Base-by-base conservation (phyloP, 2,797 vertebrate species). In the Neolamprologus multifasciatus region DNA sequence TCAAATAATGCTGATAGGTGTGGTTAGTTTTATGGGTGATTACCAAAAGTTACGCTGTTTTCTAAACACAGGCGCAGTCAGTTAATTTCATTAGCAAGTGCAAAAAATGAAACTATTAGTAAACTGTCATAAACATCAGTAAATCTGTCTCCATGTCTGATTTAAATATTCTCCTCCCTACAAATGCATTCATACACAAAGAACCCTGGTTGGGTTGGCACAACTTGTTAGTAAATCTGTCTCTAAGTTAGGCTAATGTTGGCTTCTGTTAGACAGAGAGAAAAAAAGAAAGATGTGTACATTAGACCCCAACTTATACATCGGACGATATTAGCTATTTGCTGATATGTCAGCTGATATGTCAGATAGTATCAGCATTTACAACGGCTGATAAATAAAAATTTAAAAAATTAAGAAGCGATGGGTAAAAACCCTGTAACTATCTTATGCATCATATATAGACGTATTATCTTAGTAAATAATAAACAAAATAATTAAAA, bases 381-480 rank as follows among this genome's bases (percentile, higher is more conserved):
- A 54, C 21, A 54, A 54, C 12, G 7, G 12, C 52, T 13, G 52
- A 54, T 23, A 26, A 54, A 54, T 54, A 54, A 54, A 54, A 54
- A 26, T 54, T 13, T 2, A 0, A 54, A 52, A 54, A 54, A 13
- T 54, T 13, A 13, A 23, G 2, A 54, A 55, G 23, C 4, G 0
- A 55, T 26, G 23, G 54, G 54, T 55, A 55, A 55, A 55, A 55
- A 55, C 54, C 54, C 54, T 55, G 23, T 26, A 55, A 14, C 23
- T 26, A 26, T 55, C 12, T 55, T 55, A 55, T 55, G 54, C 7
- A 26, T 55, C 54, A 55, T 55, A 55, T 14, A 55, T 55, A 55
- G 54, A 8, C 1, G 2, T 55, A 26, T 26, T 55, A 55, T 8
- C 52, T 55, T 55, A 55, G 21, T 14, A 55, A 55, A 26, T 8